Conservation (phyloP, 2,797 vertebrate genomes). For the Dipus sagitta region DNA sequence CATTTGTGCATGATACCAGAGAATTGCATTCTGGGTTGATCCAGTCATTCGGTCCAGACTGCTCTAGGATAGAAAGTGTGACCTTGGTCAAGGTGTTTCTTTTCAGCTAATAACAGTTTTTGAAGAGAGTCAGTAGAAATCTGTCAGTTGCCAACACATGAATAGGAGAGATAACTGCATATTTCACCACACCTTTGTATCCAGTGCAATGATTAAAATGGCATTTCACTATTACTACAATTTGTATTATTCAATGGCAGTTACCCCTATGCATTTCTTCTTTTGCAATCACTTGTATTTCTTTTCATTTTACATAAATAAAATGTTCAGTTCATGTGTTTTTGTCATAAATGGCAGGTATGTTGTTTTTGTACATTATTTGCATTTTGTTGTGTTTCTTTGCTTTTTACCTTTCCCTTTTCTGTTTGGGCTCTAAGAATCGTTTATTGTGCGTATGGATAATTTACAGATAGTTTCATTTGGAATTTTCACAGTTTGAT, state of each 20-base stretch:
- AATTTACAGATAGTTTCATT: neutral
- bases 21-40: neutral
- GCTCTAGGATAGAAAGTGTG: neutral
- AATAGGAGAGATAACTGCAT: neutral
- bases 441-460: neutral
- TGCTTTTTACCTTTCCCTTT: conserved; percentile 10
- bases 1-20: neutral
- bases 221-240: neutral
- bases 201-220: neutral
- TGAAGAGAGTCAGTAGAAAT: neutral
- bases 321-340: neutral
- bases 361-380: neutral
- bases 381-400: neutral
- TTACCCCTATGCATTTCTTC: neutral
- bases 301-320: neutral
- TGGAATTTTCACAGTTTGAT: neutral
- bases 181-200: neutral
- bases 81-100: neutral
- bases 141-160: neutral
- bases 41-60: neutral
- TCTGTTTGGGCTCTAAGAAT: neutral
- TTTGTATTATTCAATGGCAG: neutral
- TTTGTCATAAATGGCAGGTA: neutral
- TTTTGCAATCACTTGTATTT: neutral
- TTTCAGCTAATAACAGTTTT: neutral